These are phyloP conservation scores for Netelia inedita DNA, from an alignment of 2,888 invertebrate genomes.

Conservation along the genomic window DNA sequence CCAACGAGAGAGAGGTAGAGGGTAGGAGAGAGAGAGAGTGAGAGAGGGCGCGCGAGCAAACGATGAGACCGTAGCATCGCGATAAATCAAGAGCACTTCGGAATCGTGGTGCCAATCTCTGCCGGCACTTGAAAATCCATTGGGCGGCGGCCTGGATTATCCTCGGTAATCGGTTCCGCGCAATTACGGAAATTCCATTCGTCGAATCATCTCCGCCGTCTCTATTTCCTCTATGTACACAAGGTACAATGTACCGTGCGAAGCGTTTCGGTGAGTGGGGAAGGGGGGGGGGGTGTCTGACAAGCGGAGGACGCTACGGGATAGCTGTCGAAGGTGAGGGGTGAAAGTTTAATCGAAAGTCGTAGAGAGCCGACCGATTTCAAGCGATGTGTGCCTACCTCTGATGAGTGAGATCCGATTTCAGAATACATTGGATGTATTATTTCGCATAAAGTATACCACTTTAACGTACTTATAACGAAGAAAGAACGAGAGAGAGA, in stretches of 20 bases:
- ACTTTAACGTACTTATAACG: slow-evolving; percentile 4
- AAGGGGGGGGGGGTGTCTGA: too few relatives aligned
- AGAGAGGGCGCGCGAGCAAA: slow-evolving; percentile 25
- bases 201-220: slow-evolving; percentile 57
- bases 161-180: slow-evolving; percentile 65
- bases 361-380: slow-evolving; percentile 40
- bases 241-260: slow-evolving; percentile 38
- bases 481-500: not conserved
- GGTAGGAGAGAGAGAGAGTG: slow-evolving; percentile 33
- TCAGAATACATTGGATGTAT: slow-evolving; percentile 9
- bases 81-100: slow-evolving; percentile 54
- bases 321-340: slow-evolving; percentile 21
- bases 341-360: slow-evolving; percentile 68
- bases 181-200: slow-evolving; percentile 68
- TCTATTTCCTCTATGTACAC: slow-evolving; percentile 40
- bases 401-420: slow-evolving; percentile 24
- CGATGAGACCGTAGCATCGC: slow-evolving; percentile 36
- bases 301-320: slow-evolving; percentile 10
- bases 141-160: slow-evolving; percentile 48
- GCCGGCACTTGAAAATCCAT: slow-evolving; percentile 25
- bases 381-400: slow-evolving; percentile 22
- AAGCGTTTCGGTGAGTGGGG: not conserved
- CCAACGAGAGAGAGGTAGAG: slow-evolving; percentile 30
- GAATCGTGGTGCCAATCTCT: slow-evolving; percentile 62
- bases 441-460: not conserved